Evolutionary conservation across 2,888 invertebrate genomes (phyloP), one percentile per base, ranked within the genome.

Genomic region (Leptinotarsa juncta): DNA sequence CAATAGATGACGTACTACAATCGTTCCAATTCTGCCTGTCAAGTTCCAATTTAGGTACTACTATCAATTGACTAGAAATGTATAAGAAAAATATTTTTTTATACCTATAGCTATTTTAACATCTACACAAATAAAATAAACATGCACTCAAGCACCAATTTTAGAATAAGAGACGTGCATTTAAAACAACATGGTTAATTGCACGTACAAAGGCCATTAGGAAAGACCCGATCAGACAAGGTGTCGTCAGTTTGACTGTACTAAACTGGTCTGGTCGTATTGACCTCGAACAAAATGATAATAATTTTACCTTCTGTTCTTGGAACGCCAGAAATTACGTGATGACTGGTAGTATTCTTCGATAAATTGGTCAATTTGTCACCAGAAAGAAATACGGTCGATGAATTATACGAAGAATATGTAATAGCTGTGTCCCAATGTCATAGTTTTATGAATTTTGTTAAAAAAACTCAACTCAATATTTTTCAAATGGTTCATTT

Each of bases 161-260:
- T 42, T 42, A 42, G 42, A 42, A 42, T 42, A 42, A 10, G 42
- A 42, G 42, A 42, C 42, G 42, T 42, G 42, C 42, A 42, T 42
- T 42, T 10, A 42, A 42, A 42, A 42, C 42, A 42, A 42, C 42
- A 18, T 53, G 53, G 18, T n/a, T 53, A 12, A 53, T 53, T 18
- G 18, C 53, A 53, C 18, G 53, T 7, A 18, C n/a, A 57, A 57
- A 18, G 20, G 23, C 20, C 26, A 57, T 57, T 57, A 57, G 18
- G 57, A 14, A 57, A 14, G 14, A 57, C 57, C 16, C 20, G 57
- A 57, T 57, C 57, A 57, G 57, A 57, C 57, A 57, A 57, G 57
- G 57, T 57, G 57, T 57, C 57, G 57, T 57, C 57, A 26, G 5
- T 26, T 57, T 23, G 1, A 57, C 57, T 5, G 57, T 57, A 57